Evolutionary conservation across 2,888 invertebrate genomes (phyloP).

Genomic region (Panorpa germanica): DNA sequence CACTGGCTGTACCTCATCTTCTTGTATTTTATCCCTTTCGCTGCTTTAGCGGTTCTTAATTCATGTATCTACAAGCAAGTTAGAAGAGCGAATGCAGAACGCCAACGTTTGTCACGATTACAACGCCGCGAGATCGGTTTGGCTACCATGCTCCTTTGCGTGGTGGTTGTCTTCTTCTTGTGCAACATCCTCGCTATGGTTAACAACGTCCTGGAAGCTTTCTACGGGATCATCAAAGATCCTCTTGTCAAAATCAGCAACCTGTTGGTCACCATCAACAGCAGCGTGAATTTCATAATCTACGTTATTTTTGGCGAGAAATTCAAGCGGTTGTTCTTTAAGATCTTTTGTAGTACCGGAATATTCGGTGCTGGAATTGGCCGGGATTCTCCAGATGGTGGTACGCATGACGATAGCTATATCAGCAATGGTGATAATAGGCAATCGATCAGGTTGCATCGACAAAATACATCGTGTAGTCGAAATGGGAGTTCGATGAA

Average conservation of each 20-base stretch:
- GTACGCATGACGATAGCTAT: conserved; percentile 67
- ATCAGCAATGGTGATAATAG: conserved; percentile 59
- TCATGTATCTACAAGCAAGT: conserved; percentile 81
- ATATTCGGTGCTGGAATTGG: conserved; percentile 30
- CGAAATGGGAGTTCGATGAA: conserved; percentile 18
- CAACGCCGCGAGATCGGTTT: conserved; percentile 85
- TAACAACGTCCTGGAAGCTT: conserved; percentile 71
- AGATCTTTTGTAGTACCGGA: conserved; percentile 52
- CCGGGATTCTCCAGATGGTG: conserved; percentile 45
- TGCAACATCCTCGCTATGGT: conserved; percentile 80
- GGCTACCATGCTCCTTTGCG: conserved; percentile 87
- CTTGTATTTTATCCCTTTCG: conserved; percentile 85
- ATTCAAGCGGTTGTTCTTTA: conserved; percentile 72
- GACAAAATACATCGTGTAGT: conserved; percentile 28
- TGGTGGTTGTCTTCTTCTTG: conserved; percentile 85
- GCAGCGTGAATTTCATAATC: conserved; percentile 93
- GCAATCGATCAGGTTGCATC: conserved; percentile 42
- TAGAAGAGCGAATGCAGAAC: conserved; percentile 72
- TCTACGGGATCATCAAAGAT: conserved; percentile 42
- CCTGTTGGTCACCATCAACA: conserved; percentile 88
- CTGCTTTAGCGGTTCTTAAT: conserved; percentile 75
- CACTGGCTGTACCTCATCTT: conserved; percentile 89
- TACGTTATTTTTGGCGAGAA: conserved; percentile 97
- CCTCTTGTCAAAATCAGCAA: conserved; percentile 69
- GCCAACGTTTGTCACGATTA: conserved; percentile 72